These are phyloP conservation scores for Eumacrocentrus americanus DNA, from an alignment of 2,888 invertebrate species.

Conservation along the genomic window DNA sequence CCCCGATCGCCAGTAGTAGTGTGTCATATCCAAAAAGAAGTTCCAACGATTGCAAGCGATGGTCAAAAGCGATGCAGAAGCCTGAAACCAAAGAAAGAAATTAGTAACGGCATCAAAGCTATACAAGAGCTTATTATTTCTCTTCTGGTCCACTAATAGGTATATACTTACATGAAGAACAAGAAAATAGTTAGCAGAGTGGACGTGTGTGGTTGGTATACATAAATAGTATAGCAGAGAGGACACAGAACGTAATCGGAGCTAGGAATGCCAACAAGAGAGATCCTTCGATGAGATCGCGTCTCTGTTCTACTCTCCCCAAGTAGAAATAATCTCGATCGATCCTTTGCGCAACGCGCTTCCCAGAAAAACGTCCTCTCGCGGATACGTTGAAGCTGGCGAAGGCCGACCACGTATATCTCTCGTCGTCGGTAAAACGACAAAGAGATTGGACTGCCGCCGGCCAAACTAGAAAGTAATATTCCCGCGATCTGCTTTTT, in stretches of 20 bases:
- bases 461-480: conserved; percentile 37
- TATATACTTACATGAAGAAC: not conserved
- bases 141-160: conserved; percentile 9
- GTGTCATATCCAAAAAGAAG: conserved; percentile 2
- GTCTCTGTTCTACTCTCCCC: conserved; percentile 3
- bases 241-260: too few relatives aligned
- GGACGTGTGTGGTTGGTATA: conserved; percentile 4
- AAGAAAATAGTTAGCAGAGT: conserved; percentile 9
- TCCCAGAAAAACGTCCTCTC: conserved; percentile 29
- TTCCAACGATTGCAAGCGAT: not conserved
- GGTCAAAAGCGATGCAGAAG: not conserved
- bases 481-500: conserved; percentile 35
- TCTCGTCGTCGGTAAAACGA: conserved; percentile 28
- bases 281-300: conserved; percentile 17
- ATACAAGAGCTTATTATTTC: conserved; percentile 18
- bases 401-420: conserved; percentile 11
- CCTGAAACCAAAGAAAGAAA: not conserved
- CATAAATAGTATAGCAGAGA: too few relatives aligned
- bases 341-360: conserved; percentile 29
- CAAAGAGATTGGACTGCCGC: conserved; percentile 26
- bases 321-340: conserved; percentile 29
- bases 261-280: conserved; percentile 14
- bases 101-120: not conserved
- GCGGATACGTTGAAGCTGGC: conserved; percentile 21
- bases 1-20: conserved; percentile 27